A percentile compares a stretch with the other conserved stretches of the same genome.
Evolutionary conservation across 2,888 invertebrate genomes (phyloP).

Genomic region (Drosophila quinaria): DNA sequence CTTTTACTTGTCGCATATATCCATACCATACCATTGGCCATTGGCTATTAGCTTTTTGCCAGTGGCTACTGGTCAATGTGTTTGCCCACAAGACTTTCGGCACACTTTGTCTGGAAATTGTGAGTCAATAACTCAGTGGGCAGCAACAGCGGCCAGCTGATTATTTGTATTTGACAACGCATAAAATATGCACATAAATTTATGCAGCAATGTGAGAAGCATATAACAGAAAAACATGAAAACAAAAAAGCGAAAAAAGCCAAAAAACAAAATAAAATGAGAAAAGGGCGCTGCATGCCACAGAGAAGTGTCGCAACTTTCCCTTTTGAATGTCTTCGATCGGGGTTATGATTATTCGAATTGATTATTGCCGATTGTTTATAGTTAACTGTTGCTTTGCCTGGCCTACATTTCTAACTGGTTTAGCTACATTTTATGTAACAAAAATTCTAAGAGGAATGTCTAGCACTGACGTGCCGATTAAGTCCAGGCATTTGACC

Average conservation of each 20-base stretch:
- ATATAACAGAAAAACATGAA: slow-evolving; percentile 9
- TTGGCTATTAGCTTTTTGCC: slow-evolving; percentile 16
- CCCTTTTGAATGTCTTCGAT: slow-evolving; percentile 68
- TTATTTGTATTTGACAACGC: slow-evolving; percentile 72
- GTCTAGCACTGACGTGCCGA: slow-evolving; percentile 25
- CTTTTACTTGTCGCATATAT: slow-evolving; percentile 67
- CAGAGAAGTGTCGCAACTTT: slow-evolving; percentile 72
- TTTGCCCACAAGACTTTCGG: slow-evolving; percentile 61
- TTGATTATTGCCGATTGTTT: slow-evolving; percentile 37
- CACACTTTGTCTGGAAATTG: slow-evolving; percentile 50
- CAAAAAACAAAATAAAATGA: neutral
- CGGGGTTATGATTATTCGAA: slow-evolving; percentile 58
- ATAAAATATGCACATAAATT: slow-evolving; percentile 68
- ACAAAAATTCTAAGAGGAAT: slow-evolving; percentile 53
- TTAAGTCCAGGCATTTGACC: slow-evolving; percentile 20
- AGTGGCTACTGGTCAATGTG: slow-evolving; percentile 69
- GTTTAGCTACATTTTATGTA: slow-evolving; percentile 46
- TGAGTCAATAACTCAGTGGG: slow-evolving; percentile 61
- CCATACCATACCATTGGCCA: slow-evolving; percentile 14
- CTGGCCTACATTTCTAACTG: slow-evolving; percentile 53
- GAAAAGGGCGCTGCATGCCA: slow-evolving; percentile 58
- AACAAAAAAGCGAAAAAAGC: slow-evolving; percentile 2
- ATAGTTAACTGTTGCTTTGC: slow-evolving; percentile 32
- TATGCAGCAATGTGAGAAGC: slow-evolving; percentile 47
- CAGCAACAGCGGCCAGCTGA: slow-evolving; percentile 52